Evolutionary conservation across 2,888 invertebrate species (phyloP).

Genomic region (Anarsia innoxiella): DNA sequence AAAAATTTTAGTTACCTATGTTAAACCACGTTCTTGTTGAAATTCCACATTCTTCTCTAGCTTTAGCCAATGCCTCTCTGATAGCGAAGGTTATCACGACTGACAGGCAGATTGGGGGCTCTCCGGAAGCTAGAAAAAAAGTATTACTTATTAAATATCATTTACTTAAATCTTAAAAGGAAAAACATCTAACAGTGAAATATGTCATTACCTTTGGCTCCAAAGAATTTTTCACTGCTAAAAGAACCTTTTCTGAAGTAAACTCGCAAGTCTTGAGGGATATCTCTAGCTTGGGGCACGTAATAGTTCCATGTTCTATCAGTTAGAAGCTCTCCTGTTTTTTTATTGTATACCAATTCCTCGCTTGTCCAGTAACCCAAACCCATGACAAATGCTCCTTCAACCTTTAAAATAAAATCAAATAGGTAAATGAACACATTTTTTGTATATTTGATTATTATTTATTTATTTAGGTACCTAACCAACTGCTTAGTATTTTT

Average conservation of each 20-base stretch:
- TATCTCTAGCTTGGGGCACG: slow-evolving; percentile 82
- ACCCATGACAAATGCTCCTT: slow-evolving; percentile 86
- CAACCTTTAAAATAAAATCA: slow-evolving; percentile 54
- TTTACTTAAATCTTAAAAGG: too few species aligned
- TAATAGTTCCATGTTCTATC: slow-evolving; percentile 87
- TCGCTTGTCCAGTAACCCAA: slow-evolving; percentile 85
- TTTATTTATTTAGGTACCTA: too few species aligned
- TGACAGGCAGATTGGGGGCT: slow-evolving; percentile 65
- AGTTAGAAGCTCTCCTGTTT: slow-evolving; percentile 80
- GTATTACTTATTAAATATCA: too few species aligned
- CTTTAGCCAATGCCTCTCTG: slow-evolving; percentile 76
- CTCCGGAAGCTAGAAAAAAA: slow-evolving; percentile 54
- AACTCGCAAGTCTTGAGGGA: slow-evolving; percentile 82
- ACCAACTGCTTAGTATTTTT: too few species aligned
- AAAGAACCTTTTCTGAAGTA: slow-evolving; percentile 77
- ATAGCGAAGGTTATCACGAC: slow-evolving; percentile 74
- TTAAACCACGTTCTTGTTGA: slow-evolving; percentile 69
- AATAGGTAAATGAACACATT: too few species aligned
- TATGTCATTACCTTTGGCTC: slow-evolving; percentile 82
- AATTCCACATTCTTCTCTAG: slow-evolving; percentile 75
- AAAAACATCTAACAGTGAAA: too few species aligned
- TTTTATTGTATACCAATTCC: slow-evolving; percentile 76
- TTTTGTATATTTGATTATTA: too few species aligned
- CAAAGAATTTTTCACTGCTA: slow-evolving; percentile 76
- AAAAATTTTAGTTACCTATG: slow-evolving; percentile 56